Evolutionary conservation across 2,113 vertebrate species (phyloP), one percentile per base, ranked within the genome.

Genomic region (Carassius auratus): DNA sequence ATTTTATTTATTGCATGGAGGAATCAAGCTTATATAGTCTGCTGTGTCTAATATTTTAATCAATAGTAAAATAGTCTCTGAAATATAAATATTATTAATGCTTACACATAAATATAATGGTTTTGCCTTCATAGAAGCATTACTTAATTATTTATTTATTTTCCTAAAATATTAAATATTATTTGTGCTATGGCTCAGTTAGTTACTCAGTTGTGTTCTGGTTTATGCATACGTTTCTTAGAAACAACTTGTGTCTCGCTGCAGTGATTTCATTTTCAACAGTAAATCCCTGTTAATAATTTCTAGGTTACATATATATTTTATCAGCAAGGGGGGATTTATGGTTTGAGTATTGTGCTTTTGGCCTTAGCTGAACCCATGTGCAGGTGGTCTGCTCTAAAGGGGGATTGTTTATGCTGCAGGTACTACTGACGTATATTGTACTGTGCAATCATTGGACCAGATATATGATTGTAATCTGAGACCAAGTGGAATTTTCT

Each of bases 221-320:
- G 36, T 17, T 42, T 21, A 38, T n/a, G 10, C 36, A 73, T 73
- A n/a, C 19, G 45, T 36, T 75, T 3, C 30, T 76, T 55, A 19
- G 23, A 76, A 26, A 52, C 15, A 26, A 30, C 26, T 55, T 62
- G 36, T 80, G 10, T 8, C 21, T 62, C 7, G 12, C 36, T 42
- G n/a, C n/a, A 14, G 1, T 45, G 59, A 8, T 80, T 26, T 30
- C 6, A 76, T 76, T 52, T 52, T 76, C 75, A 76, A 13, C 38
- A 64, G 38, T 64, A 62, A 80, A 38, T 64, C 74, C 19, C 77
- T 48, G 77, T 80, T 80, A 48, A 80, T 64, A 23, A 10, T 80
- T 80, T 66, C 78, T 80, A 38, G 1, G 57, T 55, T 80, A 62
- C 14, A 15, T 80, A 62, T 7, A 64, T 80, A 80, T 80, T 80